A percentile compares a stretch with the other conserved stretches of the same genome.
phyloP scores from a whole-genome alignment of 2,113 vertebrate genomes.

The Epinephelus cyanopodus region DNA sequence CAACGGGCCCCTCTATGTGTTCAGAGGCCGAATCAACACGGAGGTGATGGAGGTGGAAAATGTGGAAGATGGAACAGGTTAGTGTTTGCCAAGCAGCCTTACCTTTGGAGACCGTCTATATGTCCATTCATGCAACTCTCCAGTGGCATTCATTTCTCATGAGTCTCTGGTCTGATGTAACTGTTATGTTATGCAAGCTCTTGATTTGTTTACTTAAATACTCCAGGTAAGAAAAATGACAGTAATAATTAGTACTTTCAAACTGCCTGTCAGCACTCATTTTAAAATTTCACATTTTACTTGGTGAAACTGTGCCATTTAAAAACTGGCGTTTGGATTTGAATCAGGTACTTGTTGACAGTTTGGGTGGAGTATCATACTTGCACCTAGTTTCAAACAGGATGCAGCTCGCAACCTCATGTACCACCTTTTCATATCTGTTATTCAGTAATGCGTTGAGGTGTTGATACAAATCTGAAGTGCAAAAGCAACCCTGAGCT shows the following conservation, averaged over 20 bases:
- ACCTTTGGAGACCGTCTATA: slow-evolving; percentile 11
- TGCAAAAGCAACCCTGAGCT: not conserved
- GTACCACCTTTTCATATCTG: slow-evolving; percentile 47
- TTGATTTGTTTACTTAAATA: slow-evolving; percentile 17
- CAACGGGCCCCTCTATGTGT: slow-evolving; percentile 96
- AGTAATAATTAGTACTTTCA: not conserved
- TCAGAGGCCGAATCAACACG: slow-evolving; percentile 97
- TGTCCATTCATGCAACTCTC: slow-evolving; percentile 40
- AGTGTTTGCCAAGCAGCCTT: slow-evolving; percentile 56
- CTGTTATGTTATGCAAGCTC: not conserved
- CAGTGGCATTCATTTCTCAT: not conserved
- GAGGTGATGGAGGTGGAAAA: slow-evolving; percentile 99
- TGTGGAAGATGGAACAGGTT: slow-evolving; percentile 98
- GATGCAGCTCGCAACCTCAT: slow-evolving; percentile 65
- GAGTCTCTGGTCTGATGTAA: not conserved
- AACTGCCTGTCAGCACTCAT: not conserved
- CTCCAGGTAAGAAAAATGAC: not conserved
- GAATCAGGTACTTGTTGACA: slow-evolving; percentile 68
- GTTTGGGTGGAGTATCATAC: slow-evolving; percentile 74
- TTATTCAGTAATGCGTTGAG: slow-evolving; percentile 16
- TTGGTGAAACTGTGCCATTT: not conserved
- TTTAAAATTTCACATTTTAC: not conserved
- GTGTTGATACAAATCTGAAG: slow-evolving; percentile 34
- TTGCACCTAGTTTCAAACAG: slow-evolving; percentile 67
- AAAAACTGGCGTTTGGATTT: slow-evolving; percentile 18